A percentile compares a stretch with the other conserved stretches of the same genome.
Conservation (phyloP, 2,113 vertebrate genomes). For the Chroicocephalus ridibundus region DNA sequence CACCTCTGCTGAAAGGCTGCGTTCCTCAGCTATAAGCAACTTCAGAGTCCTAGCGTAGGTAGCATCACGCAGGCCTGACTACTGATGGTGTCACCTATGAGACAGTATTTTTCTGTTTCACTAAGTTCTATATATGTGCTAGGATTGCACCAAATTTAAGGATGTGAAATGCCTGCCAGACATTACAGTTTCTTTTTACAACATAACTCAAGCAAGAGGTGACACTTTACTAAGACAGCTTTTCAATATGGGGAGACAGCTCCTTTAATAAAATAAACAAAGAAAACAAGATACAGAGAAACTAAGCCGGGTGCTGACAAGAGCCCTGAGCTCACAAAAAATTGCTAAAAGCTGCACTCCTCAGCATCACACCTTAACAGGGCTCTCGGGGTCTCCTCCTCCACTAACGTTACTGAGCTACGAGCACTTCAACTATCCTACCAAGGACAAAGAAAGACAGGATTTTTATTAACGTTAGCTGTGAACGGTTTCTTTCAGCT, state of each 20-base stretch:
- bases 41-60: background rate
- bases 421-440: background rate
- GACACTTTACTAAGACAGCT: background rate
- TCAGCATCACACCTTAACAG: background rate
- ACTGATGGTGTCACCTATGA: background rate
- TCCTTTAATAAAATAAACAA: conserved; percentile 44
- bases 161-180: conserved; percentile 42
- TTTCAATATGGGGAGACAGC: background rate
- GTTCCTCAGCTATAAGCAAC: background rate
- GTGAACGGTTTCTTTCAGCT: background rate
- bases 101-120: background rate
- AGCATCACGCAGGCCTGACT: background rate
- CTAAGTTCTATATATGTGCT: background rate
- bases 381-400: background rate
- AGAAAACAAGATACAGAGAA: background rate
- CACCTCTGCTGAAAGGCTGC: background rate
- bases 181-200: conserved; percentile 15
- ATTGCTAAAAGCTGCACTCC: background rate
- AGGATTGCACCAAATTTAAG: conserved; percentile 21
- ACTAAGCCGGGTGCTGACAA: background rate
- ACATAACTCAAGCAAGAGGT: conserved; percentile 20
- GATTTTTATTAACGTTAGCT: background rate
- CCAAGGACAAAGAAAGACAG: background rate
- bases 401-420: background rate
- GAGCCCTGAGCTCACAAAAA: background rate